phyloP scores from a whole-genome alignment of 35 echinoderm and acorn worm species.

The Heliocidaris erythrogramma region DNA sequence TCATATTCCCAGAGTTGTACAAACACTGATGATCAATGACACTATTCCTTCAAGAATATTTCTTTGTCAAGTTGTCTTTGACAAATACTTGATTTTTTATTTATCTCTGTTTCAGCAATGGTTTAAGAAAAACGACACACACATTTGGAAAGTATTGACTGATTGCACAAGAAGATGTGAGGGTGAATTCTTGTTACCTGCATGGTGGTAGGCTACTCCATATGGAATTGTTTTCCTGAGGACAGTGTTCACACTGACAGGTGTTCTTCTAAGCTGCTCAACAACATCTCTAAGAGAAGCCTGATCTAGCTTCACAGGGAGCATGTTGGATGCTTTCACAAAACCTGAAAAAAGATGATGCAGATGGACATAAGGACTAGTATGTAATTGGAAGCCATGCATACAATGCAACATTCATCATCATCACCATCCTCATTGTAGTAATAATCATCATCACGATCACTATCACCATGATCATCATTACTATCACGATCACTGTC shows the following conservation, averaged over 20 bases:
- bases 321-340: slow-evolving; percentile 65
- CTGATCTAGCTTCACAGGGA: slow-evolving; percentile 70
- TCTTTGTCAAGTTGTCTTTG: too few species aligned
- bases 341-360: slow-evolving; percentile 54
- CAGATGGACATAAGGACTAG: neutral
- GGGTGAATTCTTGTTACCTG: slow-evolving; percentile 57
- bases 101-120: too few species aligned
- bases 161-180: too few species aligned
- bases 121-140: too few species aligned
- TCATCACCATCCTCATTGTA: neutral
- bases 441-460: neutral
- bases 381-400: too few species aligned
- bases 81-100: too few species aligned
- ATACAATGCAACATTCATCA: too few species aligned
- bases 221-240: slow-evolving; percentile 85
- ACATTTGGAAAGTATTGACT: too few species aligned
- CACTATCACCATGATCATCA: neutral
- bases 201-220: slow-evolving; percentile 98
- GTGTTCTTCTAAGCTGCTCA: slow-evolving; percentile 89
- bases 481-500: neutral
- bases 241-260: slow-evolving; percentile 73
- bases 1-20: too few species aligned
- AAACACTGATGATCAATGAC: too few species aligned
- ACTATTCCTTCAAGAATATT: too few species aligned
- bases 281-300: slow-evolving; percentile 69